Conservation (phyloP, 2,797 vertebrate genomes). For the Tadarida brasiliensis region DNA sequence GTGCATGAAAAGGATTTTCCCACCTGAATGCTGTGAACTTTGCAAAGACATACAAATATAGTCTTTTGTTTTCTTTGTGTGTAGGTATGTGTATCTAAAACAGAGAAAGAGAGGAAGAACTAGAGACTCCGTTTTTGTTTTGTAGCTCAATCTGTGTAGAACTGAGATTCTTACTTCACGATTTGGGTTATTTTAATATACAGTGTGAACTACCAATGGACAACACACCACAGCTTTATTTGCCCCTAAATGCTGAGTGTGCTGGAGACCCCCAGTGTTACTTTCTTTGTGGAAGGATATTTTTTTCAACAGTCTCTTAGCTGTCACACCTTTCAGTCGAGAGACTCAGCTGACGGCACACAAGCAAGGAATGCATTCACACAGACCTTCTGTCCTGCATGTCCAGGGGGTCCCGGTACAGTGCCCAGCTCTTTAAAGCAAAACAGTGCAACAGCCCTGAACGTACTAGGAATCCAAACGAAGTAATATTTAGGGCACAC, state of each 20-base stretch:
- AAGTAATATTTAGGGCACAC: constrained; percentile 48
- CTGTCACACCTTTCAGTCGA: background rate
- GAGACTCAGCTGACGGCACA: constrained; percentile 19
- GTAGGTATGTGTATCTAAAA: background rate
- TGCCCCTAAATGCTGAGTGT: background rate
- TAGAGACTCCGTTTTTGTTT: constrained; percentile 18
- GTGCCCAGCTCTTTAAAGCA: constrained; percentile 5
- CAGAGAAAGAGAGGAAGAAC: background rate
- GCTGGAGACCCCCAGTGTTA: background rate
- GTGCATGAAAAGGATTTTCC: background rate
- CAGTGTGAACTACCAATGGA: background rate
- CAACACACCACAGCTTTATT: background rate
- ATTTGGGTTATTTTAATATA: constrained; percentile 35
- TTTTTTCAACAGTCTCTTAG: constrained; percentile 18
- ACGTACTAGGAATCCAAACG: background rate
- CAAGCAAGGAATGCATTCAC: background rate
- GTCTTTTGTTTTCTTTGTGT: background rate
- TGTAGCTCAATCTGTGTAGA: constrained; percentile 32
- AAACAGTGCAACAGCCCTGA: background rate
- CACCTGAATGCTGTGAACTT: background rate
- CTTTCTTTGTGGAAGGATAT: background rate
- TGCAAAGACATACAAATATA: background rate
- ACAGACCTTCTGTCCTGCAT: background rate
- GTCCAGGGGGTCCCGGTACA: constrained; percentile 14
- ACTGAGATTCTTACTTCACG: constrained; percentile 7